phyloP scores from a whole-genome alignment of 2,888 invertebrate genomes.

The Plebejus melissa region DNA sequence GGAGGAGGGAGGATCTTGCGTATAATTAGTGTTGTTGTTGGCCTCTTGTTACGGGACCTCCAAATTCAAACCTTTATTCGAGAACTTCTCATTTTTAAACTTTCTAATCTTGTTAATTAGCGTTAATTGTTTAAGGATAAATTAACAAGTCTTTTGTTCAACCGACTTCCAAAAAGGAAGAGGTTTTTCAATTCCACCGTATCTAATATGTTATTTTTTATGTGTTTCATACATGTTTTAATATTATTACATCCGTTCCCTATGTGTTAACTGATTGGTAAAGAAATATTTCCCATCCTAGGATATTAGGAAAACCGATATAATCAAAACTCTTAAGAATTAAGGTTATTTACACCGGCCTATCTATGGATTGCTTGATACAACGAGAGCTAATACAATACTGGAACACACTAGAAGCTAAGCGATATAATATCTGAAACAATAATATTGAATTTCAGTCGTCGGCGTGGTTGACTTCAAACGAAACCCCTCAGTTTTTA shows the following conservation, averaged over 20 bases:
- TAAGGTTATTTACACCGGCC: conserved; percentile 19
- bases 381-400: conserved; percentile 8
- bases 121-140: neutral
- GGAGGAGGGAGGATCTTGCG: neutral
- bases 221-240: no score
- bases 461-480: neutral
- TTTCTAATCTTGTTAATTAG: neutral
- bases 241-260: no score
- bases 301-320: no score
- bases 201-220: no score
- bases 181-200: no score
- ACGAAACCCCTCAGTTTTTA: no score
- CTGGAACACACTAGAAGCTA: conserved; percentile 20
- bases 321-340: no score
- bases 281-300: no score
- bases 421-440: neutral
- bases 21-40: conserved; percentile 20
- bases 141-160: neutral
- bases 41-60: conserved; percentile 10
- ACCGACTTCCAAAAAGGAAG: neutral
- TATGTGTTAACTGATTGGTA: no score
- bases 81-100: conserved; percentile 14
- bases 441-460: neutral
- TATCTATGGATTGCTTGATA: conserved; percentile 34
- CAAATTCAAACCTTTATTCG: conserved; percentile 9